A percentile compares a stretch with the other conserved stretches of the same genome.
phyloP scores from a whole-genome alignment of 2,888 invertebrate species.

The Autographa pulchrina region DNA sequence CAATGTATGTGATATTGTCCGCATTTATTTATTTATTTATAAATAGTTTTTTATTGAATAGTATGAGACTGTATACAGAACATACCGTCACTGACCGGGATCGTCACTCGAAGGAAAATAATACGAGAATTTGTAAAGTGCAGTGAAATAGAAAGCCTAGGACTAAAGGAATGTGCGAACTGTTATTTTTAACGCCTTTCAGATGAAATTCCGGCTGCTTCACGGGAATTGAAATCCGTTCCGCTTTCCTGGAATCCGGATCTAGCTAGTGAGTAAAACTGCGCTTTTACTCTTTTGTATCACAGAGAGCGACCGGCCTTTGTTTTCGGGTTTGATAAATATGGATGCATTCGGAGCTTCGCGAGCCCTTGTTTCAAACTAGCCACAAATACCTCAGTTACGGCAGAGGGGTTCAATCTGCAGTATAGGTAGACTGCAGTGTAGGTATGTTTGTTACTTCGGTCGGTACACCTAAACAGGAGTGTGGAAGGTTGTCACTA shows the following conservation, averaged over 20 bases:
- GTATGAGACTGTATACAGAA: too few relatives aligned
- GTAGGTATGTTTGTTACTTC: too few relatives aligned
- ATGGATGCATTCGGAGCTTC: not conserved
- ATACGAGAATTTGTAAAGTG: not conserved
- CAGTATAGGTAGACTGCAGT: too few relatives aligned
- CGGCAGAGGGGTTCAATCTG: too few relatives aligned
- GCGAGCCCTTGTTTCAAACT: not conserved
- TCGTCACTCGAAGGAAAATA: not conserved
- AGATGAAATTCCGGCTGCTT: not conserved
- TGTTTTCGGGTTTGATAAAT: not conserved
- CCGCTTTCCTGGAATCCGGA: not conserved
- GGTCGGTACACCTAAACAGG: too few relatives aligned
- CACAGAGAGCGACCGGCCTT: not conserved
- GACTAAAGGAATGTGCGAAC: not conserved
- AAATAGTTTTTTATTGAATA: too few relatives aligned
- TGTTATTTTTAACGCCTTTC: not conserved
- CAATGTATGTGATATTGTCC: too few relatives aligned
- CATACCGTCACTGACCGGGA: too few relatives aligned
- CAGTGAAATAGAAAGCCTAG: not conserved
- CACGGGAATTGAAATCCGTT: not conserved
- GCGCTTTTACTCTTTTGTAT: not conserved
- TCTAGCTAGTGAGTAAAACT: not conserved
- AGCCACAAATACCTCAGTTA: not conserved
- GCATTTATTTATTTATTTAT: too few relatives aligned
- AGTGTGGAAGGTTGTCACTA: too few relatives aligned